Evolutionary conservation across 2,797 vertebrate genomes (phyloP).

Genomic region (Macropus fuliginosus): DNA sequence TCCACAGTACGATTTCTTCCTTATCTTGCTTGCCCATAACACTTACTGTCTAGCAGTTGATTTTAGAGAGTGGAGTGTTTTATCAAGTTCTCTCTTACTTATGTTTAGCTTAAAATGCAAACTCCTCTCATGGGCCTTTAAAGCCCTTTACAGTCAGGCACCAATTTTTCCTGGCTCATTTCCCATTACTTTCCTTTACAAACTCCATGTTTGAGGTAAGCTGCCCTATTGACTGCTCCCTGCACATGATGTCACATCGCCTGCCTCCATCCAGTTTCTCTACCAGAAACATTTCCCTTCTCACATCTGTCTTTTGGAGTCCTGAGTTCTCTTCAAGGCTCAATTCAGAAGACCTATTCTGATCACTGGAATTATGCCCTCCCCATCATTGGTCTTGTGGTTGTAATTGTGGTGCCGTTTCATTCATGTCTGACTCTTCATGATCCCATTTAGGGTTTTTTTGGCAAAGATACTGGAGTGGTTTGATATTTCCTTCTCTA

Average conservation of each 20-base stretch:
- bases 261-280: not conserved
- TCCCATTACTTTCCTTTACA: not conserved
- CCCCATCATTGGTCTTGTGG: not conserved
- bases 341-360: not conserved
- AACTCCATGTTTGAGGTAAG: not conserved
- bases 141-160: not conserved
- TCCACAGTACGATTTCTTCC: not conserved
- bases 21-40: not conserved
- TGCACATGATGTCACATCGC: not conserved
- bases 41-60: not conserved
- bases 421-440: too few relatives aligned
- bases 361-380: not conserved
- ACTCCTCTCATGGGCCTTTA: not conserved
- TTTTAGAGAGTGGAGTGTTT: not conserved
- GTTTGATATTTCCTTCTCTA: too few relatives aligned
- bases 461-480: too few relatives aligned
- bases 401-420: too few relatives aligned
- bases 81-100: not conserved
- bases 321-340: not conserved
- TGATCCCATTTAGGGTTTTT: too few relatives aligned
- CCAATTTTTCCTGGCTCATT: not conserved
- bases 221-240: not conserved
- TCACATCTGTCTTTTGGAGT: not conserved
- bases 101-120: too few relatives aligned
- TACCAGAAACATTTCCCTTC: not conserved